Base-by-base conservation (phyloP, 2,797 vertebrate species). In the Alectoris magna region DNA sequence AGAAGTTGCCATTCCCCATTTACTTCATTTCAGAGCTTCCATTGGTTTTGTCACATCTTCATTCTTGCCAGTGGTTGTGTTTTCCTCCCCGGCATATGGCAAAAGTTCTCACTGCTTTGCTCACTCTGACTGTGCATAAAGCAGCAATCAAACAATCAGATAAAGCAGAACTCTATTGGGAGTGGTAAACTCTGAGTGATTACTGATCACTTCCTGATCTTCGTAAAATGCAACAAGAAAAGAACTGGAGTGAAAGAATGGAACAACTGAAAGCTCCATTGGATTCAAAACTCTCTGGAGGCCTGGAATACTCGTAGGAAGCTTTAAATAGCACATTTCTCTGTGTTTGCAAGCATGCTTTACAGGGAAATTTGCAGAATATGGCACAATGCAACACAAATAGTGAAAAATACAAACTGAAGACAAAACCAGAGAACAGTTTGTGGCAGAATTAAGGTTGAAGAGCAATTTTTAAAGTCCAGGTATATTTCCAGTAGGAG, bases 281-380 rank as follows among this genome's bases (percentile, higher is more conserved):
- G 92, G 67, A 94, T 66, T 34, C 71, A 84, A 83, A 94, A 87
- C 64, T 84, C 91, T 89, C 68, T n/a, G 62, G 77, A 82, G 88
- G 58, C 64, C 15, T 84, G 56, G 80, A 87, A 87, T 94, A 90
- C 68, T 93, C 83, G 23, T 11, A 82, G 68, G 68, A 94, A 93
- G 88, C 91, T 91, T 95, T 88, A 94, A 94, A 90, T 71, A 88
- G 58, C 26, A 58, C 17, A 4, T 86, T 83, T 84, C 0, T 0
- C 66, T 91, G 39, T 70, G 56, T 53, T 78, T 88, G 80, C 80
- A 87, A 84, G 36, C 53, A 27, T 79, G 38, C 81, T 16, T 43
- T 75, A 26, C 3, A 93, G 78, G 49, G 41, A 81, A 91, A 81
- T 84, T 22, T 31, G 59, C 85, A 81, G 38, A 86, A 3, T 49